Base-by-base conservation (phyloP, 2,888 invertebrate species). In the Eulithis prunata region DNA sequence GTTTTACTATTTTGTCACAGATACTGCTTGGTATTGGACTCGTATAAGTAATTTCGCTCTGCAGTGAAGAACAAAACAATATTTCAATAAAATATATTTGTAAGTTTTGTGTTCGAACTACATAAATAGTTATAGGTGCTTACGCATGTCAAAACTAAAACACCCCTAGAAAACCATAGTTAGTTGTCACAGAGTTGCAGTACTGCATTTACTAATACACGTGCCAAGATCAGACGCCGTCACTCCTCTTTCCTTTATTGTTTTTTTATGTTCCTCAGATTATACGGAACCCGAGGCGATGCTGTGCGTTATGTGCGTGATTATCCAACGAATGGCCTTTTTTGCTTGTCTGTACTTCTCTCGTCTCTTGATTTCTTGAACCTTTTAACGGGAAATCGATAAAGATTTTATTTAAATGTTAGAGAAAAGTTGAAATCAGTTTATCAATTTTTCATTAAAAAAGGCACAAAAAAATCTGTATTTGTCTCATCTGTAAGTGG, bases 181-280 rank as follows among this genome's bases (percentile, higher is more conserved):
- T 36, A 32, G n/a, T 6, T 53, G 13, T 13, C 10, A 41, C 12
- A 32, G 36, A 52, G 7, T 64, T 14, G 32, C 0, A 38, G 68
- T 73, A 75, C 79, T 80, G 74, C 45, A 10, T 53, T 0, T 10
- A 41, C 41, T 41, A 8, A 11, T 12, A 6, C 46, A 68, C 64
- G 59, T 71, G 70, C 28, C 52, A 61, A 71, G 71, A 69, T 73
- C 73, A 71, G 69, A 66, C 72, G 75, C 74, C 77, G 79, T 84
- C 84, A 83, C 79, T 81, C 82, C 80, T 82, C 83, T 82, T 82
- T 77, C 75, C 81, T 82, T 88, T 87, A 85, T 88, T 87, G 85
- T 86, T 87, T 89, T 87, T 88, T 88, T 73, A 71, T 73, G 71
- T 73, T 71, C 70, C 60, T 62, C 61, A 74, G 73, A 72, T 76